These are phyloP conservation scores for Trissolcus basalis DNA, from an alignment of 1,140 invertebrate genomes.

Conservation along the genomic window DNA sequence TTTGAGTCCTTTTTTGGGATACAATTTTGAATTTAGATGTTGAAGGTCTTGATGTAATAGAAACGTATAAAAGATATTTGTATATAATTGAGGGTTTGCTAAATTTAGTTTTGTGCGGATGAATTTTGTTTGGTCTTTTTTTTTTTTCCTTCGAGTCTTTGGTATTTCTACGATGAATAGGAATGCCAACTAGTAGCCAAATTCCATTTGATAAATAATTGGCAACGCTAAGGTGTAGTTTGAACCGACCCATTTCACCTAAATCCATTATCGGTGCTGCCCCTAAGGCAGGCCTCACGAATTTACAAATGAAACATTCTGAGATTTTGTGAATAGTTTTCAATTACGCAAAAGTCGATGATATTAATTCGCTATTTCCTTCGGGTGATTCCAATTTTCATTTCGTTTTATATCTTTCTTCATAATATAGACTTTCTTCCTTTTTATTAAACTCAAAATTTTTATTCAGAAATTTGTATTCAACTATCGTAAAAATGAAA, in stretches of 20 bases:
- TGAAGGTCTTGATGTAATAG: no score
- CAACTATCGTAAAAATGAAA: no score
- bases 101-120: constrained; percentile 1
- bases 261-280: constrained; percentile 35
- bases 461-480: no score
- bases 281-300: constrained; percentile 18
- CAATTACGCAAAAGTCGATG: constrained; percentile 10
- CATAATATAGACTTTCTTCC: no score
- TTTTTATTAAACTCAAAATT: no score
- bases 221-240: constrained; percentile 36
- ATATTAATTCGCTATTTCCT: constrained; percentile 14
- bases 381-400: no score
- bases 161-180: constrained; percentile 8
- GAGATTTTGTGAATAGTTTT: constrained; percentile 7
- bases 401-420: no score
- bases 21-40: no score
- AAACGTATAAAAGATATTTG: no score
- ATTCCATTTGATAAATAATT: constrained; percentile 43
- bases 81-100: constrained; percentile 4
- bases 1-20: neutral
- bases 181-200: constrained; percentile 35
- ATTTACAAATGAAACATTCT: constrained; percentile 18
- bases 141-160: constrained; percentile 1
- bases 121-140: neutral
- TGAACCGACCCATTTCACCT: constrained; percentile 21